These are phyloP conservation scores for Shargacucullia verbasci DNA, from an alignment of 2,888 invertebrate species.

Conservation along the genomic window DNA sequence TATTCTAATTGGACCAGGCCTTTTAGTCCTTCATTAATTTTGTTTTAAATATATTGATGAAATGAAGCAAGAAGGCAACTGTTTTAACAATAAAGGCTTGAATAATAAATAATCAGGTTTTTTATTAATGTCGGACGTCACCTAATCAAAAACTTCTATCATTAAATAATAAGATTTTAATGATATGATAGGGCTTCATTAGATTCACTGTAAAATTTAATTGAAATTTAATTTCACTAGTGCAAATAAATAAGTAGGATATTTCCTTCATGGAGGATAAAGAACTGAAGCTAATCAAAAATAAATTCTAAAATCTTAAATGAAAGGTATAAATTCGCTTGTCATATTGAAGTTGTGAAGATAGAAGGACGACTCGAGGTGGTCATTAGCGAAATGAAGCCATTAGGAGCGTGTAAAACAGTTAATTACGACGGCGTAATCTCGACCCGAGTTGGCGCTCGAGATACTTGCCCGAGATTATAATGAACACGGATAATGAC, in stretches of 20 bases:
- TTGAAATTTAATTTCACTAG: conserved; percentile 43
- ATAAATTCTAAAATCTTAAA: conserved; percentile 49
- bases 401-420: conserved; percentile 87
- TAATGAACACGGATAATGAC: conserved; percentile 70
- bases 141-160: too few species aligned
- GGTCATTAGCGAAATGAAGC: conserved; percentile 86
- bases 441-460: conserved; percentile 67
- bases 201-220: conserved; percentile 34
- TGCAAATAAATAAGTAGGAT: conserved; percentile 40
- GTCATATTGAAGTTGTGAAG: conserved; percentile 54
- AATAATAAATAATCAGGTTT: conserved; percentile 24
- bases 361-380: conserved; percentile 74
- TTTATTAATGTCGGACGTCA: conserved; percentile 39
- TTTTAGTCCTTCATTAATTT: too few species aligned
- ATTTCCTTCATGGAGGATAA: conserved; percentile 43
- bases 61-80: too few species aligned
- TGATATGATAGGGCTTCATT: conserved; percentile 39
- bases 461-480: conserved; percentile 67
- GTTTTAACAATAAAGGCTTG: too few species aligned
- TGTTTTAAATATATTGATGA: too few species aligned
- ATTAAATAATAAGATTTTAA: conserved; percentile 34
- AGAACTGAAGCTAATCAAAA: conserved; percentile 25
- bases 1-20: too few species aligned
- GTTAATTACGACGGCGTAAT: conserved; percentile 81
- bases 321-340: conserved; percentile 59